Evolutionary conservation across 2,888 invertebrate genomes (phyloP).

Genomic region (Rhagonycha lutea): DNA sequence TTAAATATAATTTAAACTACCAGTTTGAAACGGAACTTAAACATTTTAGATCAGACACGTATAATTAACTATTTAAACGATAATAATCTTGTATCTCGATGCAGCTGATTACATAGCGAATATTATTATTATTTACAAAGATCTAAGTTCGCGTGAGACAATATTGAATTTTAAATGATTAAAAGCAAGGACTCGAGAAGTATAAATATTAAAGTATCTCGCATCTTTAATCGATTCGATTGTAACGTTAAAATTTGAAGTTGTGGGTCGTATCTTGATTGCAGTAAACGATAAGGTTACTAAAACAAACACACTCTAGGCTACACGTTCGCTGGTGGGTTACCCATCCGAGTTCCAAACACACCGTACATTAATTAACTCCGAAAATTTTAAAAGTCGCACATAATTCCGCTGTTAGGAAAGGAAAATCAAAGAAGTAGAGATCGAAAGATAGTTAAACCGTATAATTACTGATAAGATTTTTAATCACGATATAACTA

Average conservation of each 20-base stretch:
- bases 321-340: too few relatives aligned
- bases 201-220: not conserved
- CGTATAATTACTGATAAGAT: not conserved
- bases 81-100: conserved; percentile 1
- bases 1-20: conserved; percentile 2
- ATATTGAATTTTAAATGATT: not conserved
- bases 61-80: conserved; percentile 4
- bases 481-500: not conserved
- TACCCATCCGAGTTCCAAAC: too few relatives aligned
- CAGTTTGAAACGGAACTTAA: conserved; percentile 3
- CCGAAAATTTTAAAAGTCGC: not conserved
- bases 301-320: too few relatives aligned
- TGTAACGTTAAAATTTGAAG: too few relatives aligned
- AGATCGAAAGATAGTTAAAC: not conserved
- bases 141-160: not conserved
- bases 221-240: not conserved
- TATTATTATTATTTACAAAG: not conserved
- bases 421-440: not conserved
- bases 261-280: too few relatives aligned
- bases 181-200: not conserved
- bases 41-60: conserved; percentile 1
- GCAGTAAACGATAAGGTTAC: too few relatives aligned
- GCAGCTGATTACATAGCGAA: not conserved
- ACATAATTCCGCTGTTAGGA: not conserved
- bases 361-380: too few relatives aligned